Conservation (phyloP, 2,888 invertebrate genomes). For the Noctua comes region DNA sequence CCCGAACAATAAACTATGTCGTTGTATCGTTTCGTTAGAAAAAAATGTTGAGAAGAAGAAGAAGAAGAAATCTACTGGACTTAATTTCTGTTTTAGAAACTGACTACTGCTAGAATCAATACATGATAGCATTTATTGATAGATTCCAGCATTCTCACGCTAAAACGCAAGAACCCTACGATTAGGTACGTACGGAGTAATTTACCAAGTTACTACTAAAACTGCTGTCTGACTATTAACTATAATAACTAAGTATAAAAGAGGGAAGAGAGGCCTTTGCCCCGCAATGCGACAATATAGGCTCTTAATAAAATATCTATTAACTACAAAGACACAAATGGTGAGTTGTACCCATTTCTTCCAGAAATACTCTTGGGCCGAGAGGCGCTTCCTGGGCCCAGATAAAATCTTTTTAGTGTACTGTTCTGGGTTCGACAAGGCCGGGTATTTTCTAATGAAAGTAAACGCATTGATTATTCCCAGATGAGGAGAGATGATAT, state of each 20-base stretch:
- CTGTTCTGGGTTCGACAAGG: conserved; percentile 75
- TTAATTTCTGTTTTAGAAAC: neutral
- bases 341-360: conserved; percentile 84
- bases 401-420: conserved; percentile 80
- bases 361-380: conserved; percentile 86
- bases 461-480: conserved; percentile 38
- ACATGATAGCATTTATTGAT: neutral
- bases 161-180: neutral
- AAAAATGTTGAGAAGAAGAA: neutral
- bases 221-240: neutral
- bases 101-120: neutral
- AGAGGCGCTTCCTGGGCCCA: conserved; percentile 83
- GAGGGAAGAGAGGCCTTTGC: neutral
- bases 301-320: neutral
- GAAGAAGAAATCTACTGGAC: neutral
- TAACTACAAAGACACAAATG: conserved; percentile 23
- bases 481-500: neutral
- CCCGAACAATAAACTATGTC: neutral
- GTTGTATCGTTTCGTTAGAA: neutral
- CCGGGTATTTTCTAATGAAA: conserved; percentile 79
- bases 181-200: neutral
- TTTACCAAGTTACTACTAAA: conserved; percentile 1
- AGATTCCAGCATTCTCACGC: no score
- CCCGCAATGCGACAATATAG: neutral
- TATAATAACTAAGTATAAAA: neutral